A percentile compares a stretch with the other conserved stretches of the same genome.
These are phyloP conservation scores for Myotis lucifugus DNA, from an alignment of 2,113 vertebrate genomes.

Conservation along the genomic window DNA sequence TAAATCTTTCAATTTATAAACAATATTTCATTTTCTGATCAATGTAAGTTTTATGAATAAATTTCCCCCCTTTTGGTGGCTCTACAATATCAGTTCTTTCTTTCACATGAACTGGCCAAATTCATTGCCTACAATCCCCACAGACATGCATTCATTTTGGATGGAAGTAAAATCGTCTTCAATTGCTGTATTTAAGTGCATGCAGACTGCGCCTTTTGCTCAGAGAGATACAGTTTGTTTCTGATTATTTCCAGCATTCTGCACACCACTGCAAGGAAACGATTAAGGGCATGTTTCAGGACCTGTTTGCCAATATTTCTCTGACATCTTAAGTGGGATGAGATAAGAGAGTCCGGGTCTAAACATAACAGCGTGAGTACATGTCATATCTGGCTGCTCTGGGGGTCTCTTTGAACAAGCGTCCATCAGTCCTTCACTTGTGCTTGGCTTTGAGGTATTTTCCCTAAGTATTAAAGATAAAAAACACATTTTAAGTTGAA, in stretches of 20 bases:
- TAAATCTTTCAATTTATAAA: not conserved
- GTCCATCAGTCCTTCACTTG: not conserved
- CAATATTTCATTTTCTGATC: not conserved
- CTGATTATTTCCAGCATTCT: conserved; percentile 58
- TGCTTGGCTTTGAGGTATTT: not conserved
- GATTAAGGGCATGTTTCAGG: conserved; percentile 29
- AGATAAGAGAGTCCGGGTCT: not conserved
- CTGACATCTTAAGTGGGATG: conserved; percentile 18
- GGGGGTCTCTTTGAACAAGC: not conserved
- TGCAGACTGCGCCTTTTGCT: conserved; percentile 6
- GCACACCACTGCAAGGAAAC: not conserved
- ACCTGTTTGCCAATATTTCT: conserved; percentile 27
- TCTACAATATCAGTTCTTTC: not conserved
- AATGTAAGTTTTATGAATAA: not conserved
- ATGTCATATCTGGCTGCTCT: not conserved
- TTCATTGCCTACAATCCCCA: not conserved
- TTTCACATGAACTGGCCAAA: not conserved
- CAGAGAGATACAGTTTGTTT: conserved; percentile 32
- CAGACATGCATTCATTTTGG: not conserved
- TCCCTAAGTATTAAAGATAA: not conserved
- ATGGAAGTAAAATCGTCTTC: not conserved
- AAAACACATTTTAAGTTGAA: not conserved
- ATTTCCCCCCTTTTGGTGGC: not conserved
- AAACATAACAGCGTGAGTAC: not conserved
- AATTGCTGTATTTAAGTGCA: conserved; percentile 29